A percentile compares a stretch with the other conserved stretches of the same genome.
Conservation (phyloP, 1,140 invertebrate species). For the Coboldia fuscipes region DNA sequence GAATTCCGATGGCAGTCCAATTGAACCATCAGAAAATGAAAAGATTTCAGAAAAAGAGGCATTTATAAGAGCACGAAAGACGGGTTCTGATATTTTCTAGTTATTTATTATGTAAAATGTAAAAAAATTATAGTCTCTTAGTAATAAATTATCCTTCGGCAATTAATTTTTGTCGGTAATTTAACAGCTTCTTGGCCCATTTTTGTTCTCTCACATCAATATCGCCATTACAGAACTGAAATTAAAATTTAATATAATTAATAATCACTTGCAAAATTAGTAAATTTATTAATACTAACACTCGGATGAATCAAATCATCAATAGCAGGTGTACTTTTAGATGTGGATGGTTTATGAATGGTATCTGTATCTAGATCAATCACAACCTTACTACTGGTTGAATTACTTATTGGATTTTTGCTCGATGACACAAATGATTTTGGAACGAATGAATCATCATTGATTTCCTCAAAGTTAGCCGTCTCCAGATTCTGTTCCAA, state of each 20-base stretch:
- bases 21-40: constrained; percentile 50
- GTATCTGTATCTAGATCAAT: constrained; percentile 16
- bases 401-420: constrained; percentile 6
- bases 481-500: too few relatives aligned
- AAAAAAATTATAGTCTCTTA: background rate
- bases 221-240: constrained; percentile 15
- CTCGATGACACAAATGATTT: constrained; percentile 11
- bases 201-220: constrained; percentile 14
- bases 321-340: constrained; percentile 1
- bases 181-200: constrained; percentile 17
- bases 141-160: constrained; percentile 1
- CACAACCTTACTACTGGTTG: constrained; percentile 12
- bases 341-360: constrained; percentile 7
- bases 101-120: constrained; percentile 3
- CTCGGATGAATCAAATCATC: constrained; percentile 6
- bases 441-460: constrained; percentile 14
- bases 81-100: constrained; percentile 58
- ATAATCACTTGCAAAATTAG: background rate
- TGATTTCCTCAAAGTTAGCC: constrained; percentile 11
- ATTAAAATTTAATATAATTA: constrained; percentile 5
- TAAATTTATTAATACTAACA: constrained; percentile 12
- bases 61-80: constrained; percentile 36
- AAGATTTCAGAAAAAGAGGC: constrained; percentile 49
- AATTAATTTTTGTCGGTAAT: constrained; percentile 16
- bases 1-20: constrained; percentile 37